Conservation (phyloP, 1,140 invertebrate species). For the Ganaspis sp. region DNA sequence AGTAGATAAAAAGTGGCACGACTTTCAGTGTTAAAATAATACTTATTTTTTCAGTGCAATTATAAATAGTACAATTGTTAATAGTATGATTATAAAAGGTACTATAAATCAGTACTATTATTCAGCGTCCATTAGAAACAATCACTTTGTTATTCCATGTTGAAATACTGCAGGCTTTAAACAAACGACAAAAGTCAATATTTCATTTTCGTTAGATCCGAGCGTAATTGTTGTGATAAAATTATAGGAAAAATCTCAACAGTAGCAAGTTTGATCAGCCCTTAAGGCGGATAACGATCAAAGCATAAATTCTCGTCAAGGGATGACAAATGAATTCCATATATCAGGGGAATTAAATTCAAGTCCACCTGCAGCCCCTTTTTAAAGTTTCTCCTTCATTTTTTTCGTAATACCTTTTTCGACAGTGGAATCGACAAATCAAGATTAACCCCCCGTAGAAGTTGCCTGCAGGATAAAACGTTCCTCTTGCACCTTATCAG, state of each 20-base stretch:
- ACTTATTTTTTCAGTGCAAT: no score
- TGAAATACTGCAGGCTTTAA: no score
- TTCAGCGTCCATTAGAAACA: no score
- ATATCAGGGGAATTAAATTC: conserved; percentile 54
- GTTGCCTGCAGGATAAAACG: background rate
- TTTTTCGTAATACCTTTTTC: conserved; percentile 9
- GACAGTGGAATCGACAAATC: conserved; percentile 56
- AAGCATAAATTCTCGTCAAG: conserved; percentile 38
- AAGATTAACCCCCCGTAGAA: conserved; percentile 33
- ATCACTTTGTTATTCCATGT: no score
- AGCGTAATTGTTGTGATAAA: no score
- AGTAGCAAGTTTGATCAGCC: conserved; percentile 27
- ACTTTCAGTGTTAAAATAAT: no score
- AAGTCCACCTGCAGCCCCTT: background rate
- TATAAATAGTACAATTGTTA: no score
- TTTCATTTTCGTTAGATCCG: no score
- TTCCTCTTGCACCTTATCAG: conserved; percentile 21
- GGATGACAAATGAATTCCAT: conserved; percentile 60
- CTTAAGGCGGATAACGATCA: background rate
- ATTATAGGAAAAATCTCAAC: background rate
- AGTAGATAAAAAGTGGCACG: no score
- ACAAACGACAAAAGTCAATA: no score
- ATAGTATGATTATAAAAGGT: no score
- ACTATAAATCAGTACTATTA: no score
- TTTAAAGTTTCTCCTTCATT: background rate